phyloP scores from a whole-genome alignment of 1,140 invertebrate species.

The Saccostrea glomerata region DNA sequence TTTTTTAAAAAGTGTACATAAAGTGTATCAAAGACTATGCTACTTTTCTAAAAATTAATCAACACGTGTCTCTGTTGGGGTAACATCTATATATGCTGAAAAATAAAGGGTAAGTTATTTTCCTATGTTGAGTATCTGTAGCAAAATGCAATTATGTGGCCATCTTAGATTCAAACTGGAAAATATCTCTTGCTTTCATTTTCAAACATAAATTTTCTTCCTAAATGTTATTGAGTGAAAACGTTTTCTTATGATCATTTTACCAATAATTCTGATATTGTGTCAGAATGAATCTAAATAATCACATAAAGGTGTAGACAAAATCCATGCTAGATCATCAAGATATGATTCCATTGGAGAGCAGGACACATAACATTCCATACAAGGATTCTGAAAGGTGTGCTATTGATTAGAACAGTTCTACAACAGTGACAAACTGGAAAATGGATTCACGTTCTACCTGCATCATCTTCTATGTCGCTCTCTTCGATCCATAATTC shows the following conservation, averaged over 20 bases:
- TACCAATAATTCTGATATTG: neutral
- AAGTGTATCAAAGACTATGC: neutral
- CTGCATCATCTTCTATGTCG: neutral
- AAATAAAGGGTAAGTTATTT: neutral
- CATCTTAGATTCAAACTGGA: conserved; percentile 6
- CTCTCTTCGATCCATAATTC: conserved; percentile 18
- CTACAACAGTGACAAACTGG: neutral
- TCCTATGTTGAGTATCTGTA: neutral
- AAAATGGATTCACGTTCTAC: neutral
- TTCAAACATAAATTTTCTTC: neutral
- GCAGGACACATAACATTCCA: neutral
- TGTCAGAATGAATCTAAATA: neutral
- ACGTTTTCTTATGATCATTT: neutral
- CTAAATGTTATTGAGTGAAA: neutral
- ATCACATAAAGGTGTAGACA: neutral
- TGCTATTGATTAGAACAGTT: conserved; percentile 1
- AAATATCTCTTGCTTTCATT: neutral
- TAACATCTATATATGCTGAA: neutral
- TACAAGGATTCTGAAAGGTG: conserved; percentile 5
- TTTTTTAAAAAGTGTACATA: neutral
- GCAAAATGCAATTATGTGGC: neutral
- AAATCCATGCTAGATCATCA: neutral
- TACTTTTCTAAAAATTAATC: conserved; percentile 1
- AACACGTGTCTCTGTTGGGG: neutral
- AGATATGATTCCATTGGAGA: neutral